Conservation (phyloP, 2,888 invertebrate species). For the Andricus quercusramuli region DNA sequence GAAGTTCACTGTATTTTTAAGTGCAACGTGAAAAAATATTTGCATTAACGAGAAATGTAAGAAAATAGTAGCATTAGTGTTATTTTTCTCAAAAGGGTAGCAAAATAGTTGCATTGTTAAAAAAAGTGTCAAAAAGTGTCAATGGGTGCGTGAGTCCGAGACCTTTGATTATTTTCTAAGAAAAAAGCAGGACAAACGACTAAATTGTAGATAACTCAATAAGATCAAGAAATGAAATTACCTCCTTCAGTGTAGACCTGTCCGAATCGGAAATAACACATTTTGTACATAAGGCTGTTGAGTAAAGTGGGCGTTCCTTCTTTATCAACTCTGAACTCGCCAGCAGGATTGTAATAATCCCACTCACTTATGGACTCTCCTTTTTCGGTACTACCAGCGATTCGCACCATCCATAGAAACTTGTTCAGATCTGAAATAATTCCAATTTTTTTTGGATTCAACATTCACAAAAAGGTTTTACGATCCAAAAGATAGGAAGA, state of each 20-base stretch:
- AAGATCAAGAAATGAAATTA: conserved; percentile 65
- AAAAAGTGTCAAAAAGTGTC: no score
- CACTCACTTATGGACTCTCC: conserved; percentile 97
- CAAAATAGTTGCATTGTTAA: no score
- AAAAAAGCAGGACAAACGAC: background rate
- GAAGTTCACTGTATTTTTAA: no score
- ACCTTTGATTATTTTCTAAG: background rate
- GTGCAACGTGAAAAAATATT: no score
- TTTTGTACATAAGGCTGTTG: conserved; percentile 99
- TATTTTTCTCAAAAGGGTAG: no score
- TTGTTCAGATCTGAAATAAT: conserved; percentile 93
- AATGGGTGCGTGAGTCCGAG: no score
- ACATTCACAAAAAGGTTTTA: background rate
- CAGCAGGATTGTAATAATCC: conserved; percentile 97
- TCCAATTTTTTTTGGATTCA: background rate
- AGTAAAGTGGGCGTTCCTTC: conserved; percentile 95
- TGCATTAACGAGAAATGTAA: no score
- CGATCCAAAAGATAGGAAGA: background rate
- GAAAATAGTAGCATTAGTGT: no score
- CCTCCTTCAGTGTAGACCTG: conserved; percentile 97
- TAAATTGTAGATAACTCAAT: conserved; percentile 21
- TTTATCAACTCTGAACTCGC: conserved; percentile 97
- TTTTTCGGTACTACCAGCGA: conserved; percentile 96
- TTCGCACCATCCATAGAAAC: conserved; percentile 99
- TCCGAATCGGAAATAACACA: conserved; percentile 99